Percentiles rank a stretch among this genome's conserved stretches.
Conservation (phyloP, 2,113 vertebrate species). For the Tauraco erythrolophus region DNA sequence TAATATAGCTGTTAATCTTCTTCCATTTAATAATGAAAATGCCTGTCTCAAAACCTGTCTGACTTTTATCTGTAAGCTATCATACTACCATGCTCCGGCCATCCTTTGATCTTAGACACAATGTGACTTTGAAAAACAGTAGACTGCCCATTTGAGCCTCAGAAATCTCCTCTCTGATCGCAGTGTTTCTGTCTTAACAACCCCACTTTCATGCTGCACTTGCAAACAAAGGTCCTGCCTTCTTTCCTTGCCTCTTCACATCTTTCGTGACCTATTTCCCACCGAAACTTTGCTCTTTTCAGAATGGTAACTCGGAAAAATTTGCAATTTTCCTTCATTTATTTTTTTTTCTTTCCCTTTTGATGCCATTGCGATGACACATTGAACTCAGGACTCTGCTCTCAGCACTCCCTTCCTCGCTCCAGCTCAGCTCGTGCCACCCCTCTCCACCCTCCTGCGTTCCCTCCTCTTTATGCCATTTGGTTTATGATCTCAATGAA, state of each 20-base stretch:
- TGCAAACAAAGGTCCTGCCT: conserved; percentile 37
- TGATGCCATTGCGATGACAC: background rate
- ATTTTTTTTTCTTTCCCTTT: background rate
- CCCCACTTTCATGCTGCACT: background rate
- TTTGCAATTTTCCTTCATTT: conserved; percentile 1
- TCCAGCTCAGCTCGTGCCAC: background rate
- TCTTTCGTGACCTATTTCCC: background rate
- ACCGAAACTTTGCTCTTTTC: background rate
- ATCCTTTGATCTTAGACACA: conserved; percentile 21
- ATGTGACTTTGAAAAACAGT: conserved; percentile 2
- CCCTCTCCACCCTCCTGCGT: background rate
- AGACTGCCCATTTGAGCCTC: background rate
- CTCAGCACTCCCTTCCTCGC: background rate
- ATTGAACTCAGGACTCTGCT: background rate
- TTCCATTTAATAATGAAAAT: background rate
- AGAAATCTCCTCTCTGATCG: conserved; percentile 31
- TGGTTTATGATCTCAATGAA: conserved; percentile 42
- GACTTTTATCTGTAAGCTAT: background rate
- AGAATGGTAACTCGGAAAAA: background rate
- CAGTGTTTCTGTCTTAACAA: background rate
- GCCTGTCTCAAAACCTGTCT: background rate
- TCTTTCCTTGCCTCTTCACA: background rate
- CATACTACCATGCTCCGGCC: background rate
- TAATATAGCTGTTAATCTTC: background rate
- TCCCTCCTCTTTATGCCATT: conserved; percentile 3